Percentiles rank a stretch among this genome's conserved stretches.
These are phyloP conservation scores for Ranitomeya variabilis DNA, from an alignment of 2,113 vertebrate species.

Conservation along the genomic window DNA sequence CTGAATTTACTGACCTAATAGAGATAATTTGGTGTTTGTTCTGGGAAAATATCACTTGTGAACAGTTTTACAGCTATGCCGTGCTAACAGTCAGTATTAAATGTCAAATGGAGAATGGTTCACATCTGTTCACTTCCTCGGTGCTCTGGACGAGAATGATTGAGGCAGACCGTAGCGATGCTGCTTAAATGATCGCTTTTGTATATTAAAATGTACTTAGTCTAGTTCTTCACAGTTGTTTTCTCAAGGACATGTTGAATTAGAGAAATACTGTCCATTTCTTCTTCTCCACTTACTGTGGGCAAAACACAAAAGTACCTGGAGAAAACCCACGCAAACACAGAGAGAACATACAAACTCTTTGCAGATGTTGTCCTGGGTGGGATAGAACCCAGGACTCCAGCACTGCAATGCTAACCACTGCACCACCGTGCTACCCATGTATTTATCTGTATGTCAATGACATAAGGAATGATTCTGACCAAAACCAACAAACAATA, in stretches of 20 bases:
- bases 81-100: conserved; percentile 55
- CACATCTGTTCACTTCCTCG: conserved; percentile 54
- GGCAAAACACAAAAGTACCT: too few species aligned
- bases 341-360: too few species aligned
- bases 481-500: too few species aligned
- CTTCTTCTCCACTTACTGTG: not conserved
- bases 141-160: conserved; percentile 39
- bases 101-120: conserved; percentile 51
- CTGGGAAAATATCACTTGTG: conserved; percentile 54
- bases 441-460: not conserved
- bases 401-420: too few species aligned
- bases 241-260: conserved; percentile 47
- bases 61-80: conserved; percentile 54
- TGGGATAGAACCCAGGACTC: too few species aligned
- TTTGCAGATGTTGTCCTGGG: too few species aligned
- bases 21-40: conserved; percentile 58
- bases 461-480: not conserved
- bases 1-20: conserved; percentile 58
- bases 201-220: conserved; percentile 55
- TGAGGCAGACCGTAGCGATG: conserved; percentile 41
- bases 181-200: conserved; percentile 54
- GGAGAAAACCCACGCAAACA: too few species aligned
- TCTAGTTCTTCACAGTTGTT: conserved; percentile 53
- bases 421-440: too few species aligned
- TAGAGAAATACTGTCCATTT: conserved; percentile 1